Evolutionary conservation across 2,797 vertebrate genomes (phyloP).

Genomic region (Lithobates sylvaticus): DNA sequence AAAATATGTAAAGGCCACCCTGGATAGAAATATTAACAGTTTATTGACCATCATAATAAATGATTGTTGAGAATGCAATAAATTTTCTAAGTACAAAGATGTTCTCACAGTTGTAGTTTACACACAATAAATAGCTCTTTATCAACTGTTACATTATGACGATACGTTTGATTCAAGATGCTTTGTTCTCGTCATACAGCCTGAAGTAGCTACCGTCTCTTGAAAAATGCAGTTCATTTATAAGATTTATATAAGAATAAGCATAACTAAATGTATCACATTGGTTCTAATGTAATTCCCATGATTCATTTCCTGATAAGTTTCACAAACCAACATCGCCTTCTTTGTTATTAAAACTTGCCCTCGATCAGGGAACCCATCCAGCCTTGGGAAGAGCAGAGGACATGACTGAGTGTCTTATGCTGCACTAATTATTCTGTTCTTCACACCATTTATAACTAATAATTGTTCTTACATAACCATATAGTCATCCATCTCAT

Average conservation of each 20-base stretch:
- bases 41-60: background rate
- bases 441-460: constrained; percentile 1
- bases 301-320: constrained; percentile 9
- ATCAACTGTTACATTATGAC: background rate
- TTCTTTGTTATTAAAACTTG: constrained; percentile 9
- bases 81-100: constrained; percentile 7
- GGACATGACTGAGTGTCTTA: background rate
- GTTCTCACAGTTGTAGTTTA: constrained; percentile 1
- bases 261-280: constrained; percentile 1
- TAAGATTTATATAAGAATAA: background rate
- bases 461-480: background rate
- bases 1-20: too few species aligned
- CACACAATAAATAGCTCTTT: constrained; percentile 17
- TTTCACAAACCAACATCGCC: background rate
- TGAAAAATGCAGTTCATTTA: constrained; percentile 12
- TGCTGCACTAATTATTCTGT: background rate
- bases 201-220: constrained; percentile 17
- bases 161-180: constrained; percentile 9
- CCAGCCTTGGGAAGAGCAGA: constrained; percentile 10
- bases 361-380: constrained; percentile 14
- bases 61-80: background rate
- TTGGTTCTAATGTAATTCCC: constrained; percentile 24
- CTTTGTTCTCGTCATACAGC: constrained; percentile 1
- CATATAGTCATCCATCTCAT: background rate
- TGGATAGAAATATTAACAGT: background rate